phyloP scores from a whole-genome alignment of 2,797 vertebrate species.

The Anabacerthia variegaticeps region DNA sequence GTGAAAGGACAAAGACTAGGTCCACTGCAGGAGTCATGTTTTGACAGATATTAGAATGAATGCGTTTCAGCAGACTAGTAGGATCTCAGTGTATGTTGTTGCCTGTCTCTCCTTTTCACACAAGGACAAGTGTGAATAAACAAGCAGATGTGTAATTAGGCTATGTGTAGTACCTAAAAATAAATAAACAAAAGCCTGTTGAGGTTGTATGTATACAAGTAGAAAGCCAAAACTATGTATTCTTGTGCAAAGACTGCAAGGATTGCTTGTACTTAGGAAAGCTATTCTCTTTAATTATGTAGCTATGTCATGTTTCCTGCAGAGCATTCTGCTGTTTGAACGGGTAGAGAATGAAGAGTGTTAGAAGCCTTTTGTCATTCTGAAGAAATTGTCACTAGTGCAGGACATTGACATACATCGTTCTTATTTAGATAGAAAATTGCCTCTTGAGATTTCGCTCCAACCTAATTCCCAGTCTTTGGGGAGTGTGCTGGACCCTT shows the following conservation, averaged over 20 bases:
- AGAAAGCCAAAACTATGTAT: not conserved
- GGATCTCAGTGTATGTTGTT: not conserved
- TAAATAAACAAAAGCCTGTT: not conserved
- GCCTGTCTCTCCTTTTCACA: not conserved
- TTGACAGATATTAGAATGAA: not conserved
- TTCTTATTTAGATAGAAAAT: not conserved
- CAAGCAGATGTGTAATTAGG: not conserved
- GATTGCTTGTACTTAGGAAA: not conserved
- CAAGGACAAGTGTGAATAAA: not conserved
- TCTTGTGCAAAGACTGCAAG: not conserved
- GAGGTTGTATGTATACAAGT: not conserved
- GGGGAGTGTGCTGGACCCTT: not conserved
- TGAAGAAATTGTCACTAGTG: not conserved
- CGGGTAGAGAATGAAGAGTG: not conserved
- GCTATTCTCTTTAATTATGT: not conserved
- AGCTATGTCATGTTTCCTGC: not conserved
- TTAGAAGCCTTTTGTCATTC: not conserved
- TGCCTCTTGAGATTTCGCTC: not conserved
- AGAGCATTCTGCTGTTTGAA: not conserved
- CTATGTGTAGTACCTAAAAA: not conserved
- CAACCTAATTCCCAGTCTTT: not conserved
- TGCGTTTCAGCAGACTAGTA: not conserved
- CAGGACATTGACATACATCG: not conserved
- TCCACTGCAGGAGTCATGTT: rapidly evolving
- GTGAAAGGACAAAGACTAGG: not conserved